A percentile compares a stretch with the other conserved stretches of the same genome.
Conservation (phyloP, 2,113 vertebrate genomes). For the Mionectes macconnelli region DNA sequence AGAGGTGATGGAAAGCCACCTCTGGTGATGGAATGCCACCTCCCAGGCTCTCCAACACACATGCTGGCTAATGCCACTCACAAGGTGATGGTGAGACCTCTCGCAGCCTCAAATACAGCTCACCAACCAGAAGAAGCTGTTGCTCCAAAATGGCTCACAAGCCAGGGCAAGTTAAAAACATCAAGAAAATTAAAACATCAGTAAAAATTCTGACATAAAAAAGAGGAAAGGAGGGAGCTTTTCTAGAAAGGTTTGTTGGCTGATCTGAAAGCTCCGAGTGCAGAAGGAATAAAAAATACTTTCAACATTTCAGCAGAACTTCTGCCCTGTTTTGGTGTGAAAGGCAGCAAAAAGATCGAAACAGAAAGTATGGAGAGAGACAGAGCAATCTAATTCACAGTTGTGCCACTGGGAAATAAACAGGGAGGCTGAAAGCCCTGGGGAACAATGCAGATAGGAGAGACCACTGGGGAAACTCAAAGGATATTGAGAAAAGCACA, state of each 20-base stretch:
- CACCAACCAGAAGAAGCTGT: not conserved
- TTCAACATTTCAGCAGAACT: not conserved
- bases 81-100: accelerated
- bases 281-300: not conserved
- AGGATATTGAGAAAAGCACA: not conserved
- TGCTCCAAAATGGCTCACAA: not conserved
- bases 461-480: not conserved
- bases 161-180: not conserved
- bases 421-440: not conserved
- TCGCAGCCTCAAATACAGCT: accelerated
- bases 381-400: not conserved
- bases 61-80: not conserved
- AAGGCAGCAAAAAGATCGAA: not conserved
- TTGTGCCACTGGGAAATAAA: not conserved
- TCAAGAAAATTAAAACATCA: not conserved
- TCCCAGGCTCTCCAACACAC: not conserved
- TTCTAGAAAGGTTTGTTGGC: not conserved
- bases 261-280: not conserved
- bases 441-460: not conserved
- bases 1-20: not conserved
- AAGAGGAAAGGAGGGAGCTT: not conserved
- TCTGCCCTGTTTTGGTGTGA: not conserved
- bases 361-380: not conserved
- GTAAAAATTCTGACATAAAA: not conserved
- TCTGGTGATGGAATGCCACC: not conserved